Evolutionary conservation across 2,113 vertebrate species (phyloP).

Genomic region (Sminthopsis crassicaudata): DNA sequence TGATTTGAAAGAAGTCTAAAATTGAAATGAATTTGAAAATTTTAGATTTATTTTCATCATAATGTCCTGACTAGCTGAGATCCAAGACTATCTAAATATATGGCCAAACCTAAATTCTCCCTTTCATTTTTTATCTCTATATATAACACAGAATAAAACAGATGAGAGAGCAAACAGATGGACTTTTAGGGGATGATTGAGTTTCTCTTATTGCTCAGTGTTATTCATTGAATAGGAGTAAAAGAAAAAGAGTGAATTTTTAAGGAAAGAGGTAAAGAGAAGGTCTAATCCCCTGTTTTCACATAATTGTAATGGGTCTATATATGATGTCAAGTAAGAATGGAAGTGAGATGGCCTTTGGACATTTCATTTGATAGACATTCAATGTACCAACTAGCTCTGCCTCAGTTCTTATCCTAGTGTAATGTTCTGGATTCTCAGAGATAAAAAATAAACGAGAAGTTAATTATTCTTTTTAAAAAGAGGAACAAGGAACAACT

Average conservation of each 20-base stretch:
- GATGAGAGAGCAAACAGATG: neutral
- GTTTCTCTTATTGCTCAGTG: neutral
- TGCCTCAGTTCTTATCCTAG: neutral
- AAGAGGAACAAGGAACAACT: neutral
- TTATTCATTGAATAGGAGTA: neutral
- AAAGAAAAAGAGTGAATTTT: neutral
- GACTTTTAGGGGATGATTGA: neutral
- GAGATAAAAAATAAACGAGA: neutral
- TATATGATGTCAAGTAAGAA: neutral
- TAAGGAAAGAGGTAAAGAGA: neutral
- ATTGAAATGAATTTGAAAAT: slow-evolving; percentile 8
- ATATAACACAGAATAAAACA: neutral
- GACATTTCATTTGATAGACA: neutral
- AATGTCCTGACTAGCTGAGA: neutral
- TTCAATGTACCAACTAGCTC: neutral
- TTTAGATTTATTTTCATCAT: slow-evolving; percentile 29
- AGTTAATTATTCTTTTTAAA: neutral
- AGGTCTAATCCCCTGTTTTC: neutral
- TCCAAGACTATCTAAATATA: neutral
- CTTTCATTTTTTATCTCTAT: neutral
- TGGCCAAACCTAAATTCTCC: neutral
- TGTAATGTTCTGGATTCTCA: neutral
- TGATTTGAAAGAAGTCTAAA: slow-evolving; percentile 34
- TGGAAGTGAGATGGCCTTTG: neutral
- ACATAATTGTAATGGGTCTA: neutral